These are phyloP conservation scores for Bombus ignitus DNA, from an alignment of 1,140 invertebrate genomes.

Conservation along the genomic window DNA sequence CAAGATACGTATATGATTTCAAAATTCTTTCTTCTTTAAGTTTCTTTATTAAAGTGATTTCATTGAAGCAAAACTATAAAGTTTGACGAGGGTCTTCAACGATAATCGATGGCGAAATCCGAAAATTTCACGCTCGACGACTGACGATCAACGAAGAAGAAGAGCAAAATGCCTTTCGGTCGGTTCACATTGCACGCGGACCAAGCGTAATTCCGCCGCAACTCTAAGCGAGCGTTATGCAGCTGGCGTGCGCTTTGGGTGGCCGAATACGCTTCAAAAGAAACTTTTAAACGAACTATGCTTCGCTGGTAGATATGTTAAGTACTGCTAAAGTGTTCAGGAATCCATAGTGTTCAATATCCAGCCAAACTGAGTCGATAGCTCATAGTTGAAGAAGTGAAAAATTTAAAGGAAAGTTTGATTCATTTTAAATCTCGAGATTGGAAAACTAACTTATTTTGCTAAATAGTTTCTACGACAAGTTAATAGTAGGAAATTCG, in stretches of 20 bases:
- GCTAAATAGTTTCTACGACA: not conserved
- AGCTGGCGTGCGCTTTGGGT: constrained; percentile 49
- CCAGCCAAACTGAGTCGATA: not conserved
- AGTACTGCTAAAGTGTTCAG: not conserved
- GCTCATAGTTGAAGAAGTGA: not conserved
- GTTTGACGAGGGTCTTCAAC: constrained; percentile 68
- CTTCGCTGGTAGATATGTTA: not conserved
- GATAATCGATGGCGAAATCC: constrained; percentile 68
- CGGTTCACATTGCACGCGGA: constrained; percentile 40
- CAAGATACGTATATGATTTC: not conserved
- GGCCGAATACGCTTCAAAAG: constrained; percentile 23
- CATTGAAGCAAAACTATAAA: not conserved
- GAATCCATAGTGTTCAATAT: not conserved
- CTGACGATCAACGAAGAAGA: constrained; percentile 24
- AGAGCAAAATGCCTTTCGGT: not conserved
- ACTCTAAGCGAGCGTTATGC: constrained; percentile 63
- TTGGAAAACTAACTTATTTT: not conserved
- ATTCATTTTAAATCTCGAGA: not conserved
- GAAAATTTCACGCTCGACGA: constrained; percentile 25
- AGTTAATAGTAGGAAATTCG: no score
- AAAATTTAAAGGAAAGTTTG: not conserved
- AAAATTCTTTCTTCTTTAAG: no score
- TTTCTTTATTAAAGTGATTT: not conserved
- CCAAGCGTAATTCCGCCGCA: constrained; percentile 31
- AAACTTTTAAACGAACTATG: constrained; percentile 34